Percentiles rank a stretch among this genome's conserved stretches.
phyloP scores from a whole-genome alignment of 1,140 invertebrate species.

The Callitettix versicolor region DNA sequence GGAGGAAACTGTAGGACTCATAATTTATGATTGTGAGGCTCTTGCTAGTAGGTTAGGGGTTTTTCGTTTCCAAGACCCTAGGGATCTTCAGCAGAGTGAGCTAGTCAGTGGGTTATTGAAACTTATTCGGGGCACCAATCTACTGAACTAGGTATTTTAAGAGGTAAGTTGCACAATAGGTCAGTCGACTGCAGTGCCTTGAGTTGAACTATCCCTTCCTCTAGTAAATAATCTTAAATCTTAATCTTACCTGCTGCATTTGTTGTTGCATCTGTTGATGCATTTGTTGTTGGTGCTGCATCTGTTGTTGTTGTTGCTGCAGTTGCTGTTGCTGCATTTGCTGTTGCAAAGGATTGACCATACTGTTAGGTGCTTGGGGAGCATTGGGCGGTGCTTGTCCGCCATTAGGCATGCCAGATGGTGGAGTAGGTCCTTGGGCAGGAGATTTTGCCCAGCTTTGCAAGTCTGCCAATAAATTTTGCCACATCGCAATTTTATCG shows the following conservation, averaged over 20 bases:
- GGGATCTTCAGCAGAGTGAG: no score
- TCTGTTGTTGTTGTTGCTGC: constrained; percentile 23
- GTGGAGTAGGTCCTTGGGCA: constrained; percentile 13
- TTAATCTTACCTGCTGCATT: constrained; percentile 29
- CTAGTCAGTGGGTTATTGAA: no score
- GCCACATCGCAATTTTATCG: constrained; percentile 83
- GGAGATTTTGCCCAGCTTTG: constrained; percentile 36
- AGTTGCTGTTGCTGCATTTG: constrained; percentile 23
- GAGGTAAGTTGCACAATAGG: no score
- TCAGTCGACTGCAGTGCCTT: no score
- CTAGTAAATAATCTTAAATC: no score
- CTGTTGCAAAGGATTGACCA: constrained; percentile 9
- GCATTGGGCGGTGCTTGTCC: not conserved
- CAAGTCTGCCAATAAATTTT: constrained; percentile 67
- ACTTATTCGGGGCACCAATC: no score
- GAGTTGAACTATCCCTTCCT: no score
- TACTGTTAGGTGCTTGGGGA: not conserved
- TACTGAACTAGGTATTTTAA: no score
- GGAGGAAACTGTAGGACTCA: no score
- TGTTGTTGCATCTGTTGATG: constrained; percentile 39
- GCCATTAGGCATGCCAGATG: constrained; percentile 7
- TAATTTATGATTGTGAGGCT: no score
- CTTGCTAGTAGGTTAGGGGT: no score
- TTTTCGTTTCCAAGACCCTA: no score
- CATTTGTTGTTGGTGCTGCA: constrained; percentile 30